These are phyloP conservation scores for Mixornis gularis DNA, from an alignment of 2,113 vertebrate genomes.

Conservation along the genomic window DNA sequence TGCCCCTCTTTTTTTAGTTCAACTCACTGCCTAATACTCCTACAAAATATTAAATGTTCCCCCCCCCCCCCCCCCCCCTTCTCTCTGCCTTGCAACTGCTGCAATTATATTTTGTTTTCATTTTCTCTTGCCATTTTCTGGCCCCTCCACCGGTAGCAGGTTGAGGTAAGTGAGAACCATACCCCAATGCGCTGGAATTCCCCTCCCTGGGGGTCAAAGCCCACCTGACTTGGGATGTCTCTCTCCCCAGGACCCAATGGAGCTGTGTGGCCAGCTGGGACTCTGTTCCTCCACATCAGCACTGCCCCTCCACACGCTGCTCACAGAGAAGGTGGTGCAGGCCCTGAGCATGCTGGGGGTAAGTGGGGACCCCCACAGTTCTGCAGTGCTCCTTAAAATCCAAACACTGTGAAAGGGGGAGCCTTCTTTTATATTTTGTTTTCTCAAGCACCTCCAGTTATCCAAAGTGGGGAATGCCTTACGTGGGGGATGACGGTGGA, in stretches of 20 bases:
- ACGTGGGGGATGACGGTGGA: accelerated
- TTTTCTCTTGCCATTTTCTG: neutral
- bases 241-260: slow-evolving; percentile 72
- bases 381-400: accelerated
- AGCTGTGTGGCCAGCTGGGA: slow-evolving; percentile 74
- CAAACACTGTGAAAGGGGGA: accelerated
- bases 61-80: no score
- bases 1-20: neutral
- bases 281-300: slow-evolving; percentile 72
- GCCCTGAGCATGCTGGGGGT: slow-evolving; percentile 19
- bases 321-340: slow-evolving; percentile 57
- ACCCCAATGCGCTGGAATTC: accelerated
- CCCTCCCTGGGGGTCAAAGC: accelerated
- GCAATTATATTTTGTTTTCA: slow-evolving; percentile 13
- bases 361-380: neutral
- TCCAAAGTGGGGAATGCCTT: neutral
- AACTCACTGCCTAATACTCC: neutral
- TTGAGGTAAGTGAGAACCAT: slow-evolving; percentile 52
- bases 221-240: accelerated
- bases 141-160: slow-evolving; percentile 5
- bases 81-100: neutral
- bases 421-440: neutral
- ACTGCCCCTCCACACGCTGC: slow-evolving; percentile 70
- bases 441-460: neutral
- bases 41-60: neutral